A percentile compares a stretch with the other conserved stretches of the same genome.
phyloP scores from a whole-genome alignment of 2,113 vertebrate genomes.

The Fregata magnificens region DNA sequence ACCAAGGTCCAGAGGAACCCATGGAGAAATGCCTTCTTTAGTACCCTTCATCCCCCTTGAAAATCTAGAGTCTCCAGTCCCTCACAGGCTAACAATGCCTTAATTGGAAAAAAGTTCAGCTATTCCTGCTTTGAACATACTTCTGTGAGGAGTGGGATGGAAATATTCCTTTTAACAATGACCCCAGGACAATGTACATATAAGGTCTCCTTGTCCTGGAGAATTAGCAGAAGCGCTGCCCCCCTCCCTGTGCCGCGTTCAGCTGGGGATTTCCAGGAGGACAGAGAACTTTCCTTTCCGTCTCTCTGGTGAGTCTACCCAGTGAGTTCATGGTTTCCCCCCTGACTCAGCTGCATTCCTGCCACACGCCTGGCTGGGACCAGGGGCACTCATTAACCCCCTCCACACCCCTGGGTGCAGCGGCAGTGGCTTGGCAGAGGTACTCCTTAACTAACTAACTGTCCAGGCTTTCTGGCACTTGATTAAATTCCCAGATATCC shows the following conservation, averaged over 20 bases:
- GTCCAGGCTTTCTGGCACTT: background rate
- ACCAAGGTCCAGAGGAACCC: background rate
- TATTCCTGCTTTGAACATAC: background rate
- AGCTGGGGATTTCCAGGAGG: constrained; percentile 8
- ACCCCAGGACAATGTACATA: background rate
- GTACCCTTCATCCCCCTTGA: background rate
- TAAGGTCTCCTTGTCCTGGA: background rate
- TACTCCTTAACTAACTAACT: background rate
- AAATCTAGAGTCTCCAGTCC: background rate
- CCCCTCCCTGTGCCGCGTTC: accelerated
- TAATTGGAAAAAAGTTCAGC: background rate
- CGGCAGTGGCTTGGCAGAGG: background rate
- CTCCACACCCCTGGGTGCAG: accelerated
- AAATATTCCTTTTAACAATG: background rate
- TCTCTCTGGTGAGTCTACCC: background rate
- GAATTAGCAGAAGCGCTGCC: background rate
- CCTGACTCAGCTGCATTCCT: background rate
- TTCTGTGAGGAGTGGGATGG: background rate
- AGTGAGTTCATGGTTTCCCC: background rate
- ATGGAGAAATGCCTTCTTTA: background rate
- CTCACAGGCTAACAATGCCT: background rate
- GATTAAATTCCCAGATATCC: background rate
- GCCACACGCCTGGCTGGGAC: background rate
- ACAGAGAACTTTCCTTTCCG: background rate
- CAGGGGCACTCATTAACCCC: background rate